Evolutionary conservation across 1,140 invertebrate species (phyloP), one percentile per base, ranked within the genome.

Genomic region (Harlomillsia oculata): DNA sequence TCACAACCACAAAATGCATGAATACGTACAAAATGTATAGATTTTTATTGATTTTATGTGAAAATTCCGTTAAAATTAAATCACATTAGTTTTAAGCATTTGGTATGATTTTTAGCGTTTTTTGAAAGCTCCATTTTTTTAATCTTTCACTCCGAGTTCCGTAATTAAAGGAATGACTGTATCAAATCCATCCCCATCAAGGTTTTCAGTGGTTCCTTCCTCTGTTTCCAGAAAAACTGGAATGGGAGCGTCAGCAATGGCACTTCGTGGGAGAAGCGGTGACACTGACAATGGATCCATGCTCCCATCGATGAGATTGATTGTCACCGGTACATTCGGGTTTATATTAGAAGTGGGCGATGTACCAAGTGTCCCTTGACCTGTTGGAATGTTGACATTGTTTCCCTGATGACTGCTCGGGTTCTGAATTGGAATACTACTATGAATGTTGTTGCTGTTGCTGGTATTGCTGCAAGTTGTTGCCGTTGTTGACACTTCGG

Each of bases 121-220:
- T n/a, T n/a, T n/a, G n/a, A n/a, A n/a, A n/a, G n/a, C n/a, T n/a
- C n/a, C n/a, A n/a, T n/a, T n/a, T n/a, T n/a, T n/a, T n/a, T n/a
- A n/a, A 39, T 64, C 52, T 53, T 64, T 64, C 14, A 66, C 56
- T 20, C 64, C 64, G 11, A 66, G 40, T 28, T 64, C 62, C 4
- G 64, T 66, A 28, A 66, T 66, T 1, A 66, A 30, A 25, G 64
- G 64, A 14, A 66, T 62, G 4, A 64, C 64, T n/a, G 64, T 65
- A 8, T 49, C 44, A 6, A 51, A 48, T 5, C 41, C 50, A 21
- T 56, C 46, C 18, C 21, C 34, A 28, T 45, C 49, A 40, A 40
- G 39, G 28, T 53, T 50, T 14, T 58, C 45, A 30, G 46, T 36
- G 13, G 37, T 43, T n/a, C 32, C 18, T 20, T 52, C 48, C 23